A percentile compares a stretch with the other conserved stretches of the same genome.
Evolutionary conservation across 2,888 invertebrate genomes (phyloP).

Genomic region (Conistra vaccinii): DNA sequence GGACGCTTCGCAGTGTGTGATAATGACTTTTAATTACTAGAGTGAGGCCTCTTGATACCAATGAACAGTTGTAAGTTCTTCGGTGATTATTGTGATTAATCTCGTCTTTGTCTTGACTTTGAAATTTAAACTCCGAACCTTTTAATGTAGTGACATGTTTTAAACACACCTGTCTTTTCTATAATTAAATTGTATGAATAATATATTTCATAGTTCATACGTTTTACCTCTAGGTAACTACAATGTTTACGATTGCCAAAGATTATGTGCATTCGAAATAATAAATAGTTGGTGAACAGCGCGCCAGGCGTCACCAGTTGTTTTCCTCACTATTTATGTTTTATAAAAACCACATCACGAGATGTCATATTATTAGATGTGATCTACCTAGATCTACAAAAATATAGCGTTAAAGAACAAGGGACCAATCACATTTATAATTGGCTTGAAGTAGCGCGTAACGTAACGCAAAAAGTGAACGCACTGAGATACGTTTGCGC

Average conservation of each 20-base stretch:
- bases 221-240: conserved; percentile 26
- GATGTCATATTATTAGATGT: conserved; percentile 51
- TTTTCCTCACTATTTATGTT: conserved; percentile 34
- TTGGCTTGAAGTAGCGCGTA: conserved; percentile 6
- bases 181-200: conserved; percentile 35
- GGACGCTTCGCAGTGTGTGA: conserved; percentile 32
- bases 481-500: conserved; percentile 10
- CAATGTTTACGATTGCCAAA: conserved; percentile 53
- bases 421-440: conserved; percentile 11
- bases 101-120: conserved; percentile 35
- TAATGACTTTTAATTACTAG: conserved; percentile 49
- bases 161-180: conserved; percentile 19
- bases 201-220: conserved; percentile 6
- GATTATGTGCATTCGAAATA: conserved; percentile 42
- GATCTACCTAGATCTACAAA: conserved; percentile 24
- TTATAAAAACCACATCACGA: conserved; percentile 40
- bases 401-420: conserved; percentile 15
- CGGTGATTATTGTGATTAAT: conserved; percentile 19
- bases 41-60: conserved; percentile 16
- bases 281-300: conserved; percentile 10
- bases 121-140: conserved; percentile 29
- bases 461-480: conserved; percentile 11
- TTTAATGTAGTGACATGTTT: conserved; percentile 15
- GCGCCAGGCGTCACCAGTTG: conserved; percentile 28
- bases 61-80: conserved; percentile 14